Percentiles rank a stretch among this genome's conserved stretches.
Conservation (phyloP, 2,113 vertebrate genomes). For the Parus major region DNA sequence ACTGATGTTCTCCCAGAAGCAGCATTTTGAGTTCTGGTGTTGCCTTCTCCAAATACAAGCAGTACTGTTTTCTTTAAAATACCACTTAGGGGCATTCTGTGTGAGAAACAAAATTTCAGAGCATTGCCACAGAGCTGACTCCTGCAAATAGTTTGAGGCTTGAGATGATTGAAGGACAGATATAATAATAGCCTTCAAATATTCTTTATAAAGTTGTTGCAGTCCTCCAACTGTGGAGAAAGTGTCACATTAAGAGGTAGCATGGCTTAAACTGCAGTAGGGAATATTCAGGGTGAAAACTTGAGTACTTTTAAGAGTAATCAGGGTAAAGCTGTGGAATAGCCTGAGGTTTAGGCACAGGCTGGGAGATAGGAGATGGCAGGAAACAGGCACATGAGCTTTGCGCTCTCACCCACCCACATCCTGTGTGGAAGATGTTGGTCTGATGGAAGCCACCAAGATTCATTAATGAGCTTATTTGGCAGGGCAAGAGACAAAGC, state of each 20-base stretch:
- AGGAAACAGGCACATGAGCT: not conserved
- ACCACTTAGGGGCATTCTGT: not conserved
- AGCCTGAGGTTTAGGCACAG: not conserved
- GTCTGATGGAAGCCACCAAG: not conserved
- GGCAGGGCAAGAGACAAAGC: not conserved
- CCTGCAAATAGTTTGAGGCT: not conserved
- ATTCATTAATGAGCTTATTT: not conserved
- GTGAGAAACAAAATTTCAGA: not conserved
- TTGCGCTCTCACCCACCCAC: not conserved
- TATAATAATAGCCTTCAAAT: not conserved
- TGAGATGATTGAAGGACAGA: not conserved
- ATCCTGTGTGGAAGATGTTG: not conserved
- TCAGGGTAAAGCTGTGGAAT: not conserved
- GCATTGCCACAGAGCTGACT: accelerated
- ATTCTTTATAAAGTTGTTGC: not conserved
- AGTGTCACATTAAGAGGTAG: not conserved
- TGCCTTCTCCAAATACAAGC: not conserved
- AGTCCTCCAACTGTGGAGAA: not conserved
- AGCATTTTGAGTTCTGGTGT: not conserved
- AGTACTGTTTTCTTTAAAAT: not conserved
- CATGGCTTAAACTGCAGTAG: not conserved
- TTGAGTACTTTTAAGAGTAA: not conserved
- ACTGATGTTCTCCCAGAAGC: not conserved
- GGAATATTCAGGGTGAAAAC: not conserved
- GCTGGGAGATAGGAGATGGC: not conserved